A percentile compares a stretch with the other conserved stretches of the same genome.
Evolutionary conservation across 2,113 vertebrate species (phyloP).

Genomic region (Rana temporaria): DNA sequence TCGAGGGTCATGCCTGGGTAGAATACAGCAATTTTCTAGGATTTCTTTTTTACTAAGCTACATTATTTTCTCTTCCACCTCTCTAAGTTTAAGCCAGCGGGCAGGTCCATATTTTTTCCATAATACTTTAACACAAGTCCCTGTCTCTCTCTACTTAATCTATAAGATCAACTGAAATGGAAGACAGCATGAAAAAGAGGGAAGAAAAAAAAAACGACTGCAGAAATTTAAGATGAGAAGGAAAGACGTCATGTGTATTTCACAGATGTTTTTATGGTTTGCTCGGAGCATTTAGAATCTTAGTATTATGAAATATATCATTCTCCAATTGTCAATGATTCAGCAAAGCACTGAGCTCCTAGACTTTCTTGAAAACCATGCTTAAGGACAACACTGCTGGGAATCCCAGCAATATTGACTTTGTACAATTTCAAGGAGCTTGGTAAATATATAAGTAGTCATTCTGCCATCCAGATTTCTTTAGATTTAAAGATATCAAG

Average conservation of each 20-base stretch:
- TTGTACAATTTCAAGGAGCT: too few relatives aligned
- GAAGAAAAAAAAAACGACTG: slow-evolving; percentile 3
- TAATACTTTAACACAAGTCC: slow-evolving; percentile 15
- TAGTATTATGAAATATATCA: neutral
- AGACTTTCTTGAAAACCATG: neutral
- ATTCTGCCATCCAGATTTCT: too few relatives aligned
- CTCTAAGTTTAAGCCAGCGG: neutral
- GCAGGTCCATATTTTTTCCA: slow-evolving; percentile 9
- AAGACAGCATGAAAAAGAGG: neutral
- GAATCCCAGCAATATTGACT: too few relatives aligned
- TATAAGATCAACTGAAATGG: neutral
- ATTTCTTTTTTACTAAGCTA: neutral
- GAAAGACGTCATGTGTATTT: slow-evolving; percentile 22
- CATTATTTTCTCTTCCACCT: neutral
- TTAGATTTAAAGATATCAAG: too few relatives aligned
- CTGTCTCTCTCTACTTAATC: slow-evolving; percentile 14
- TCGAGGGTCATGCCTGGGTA: neutral
- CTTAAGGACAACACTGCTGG: neutral
- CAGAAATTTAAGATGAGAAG: slow-evolving; percentile 28
- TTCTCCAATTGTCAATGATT: neutral
- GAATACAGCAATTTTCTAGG: neutral
- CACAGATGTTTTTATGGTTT: slow-evolving; percentile 34
- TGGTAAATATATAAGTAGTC: too few relatives aligned
- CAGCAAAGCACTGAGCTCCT: neutral
- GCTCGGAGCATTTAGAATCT: slow-evolving; percentile 1